Evolutionary conservation across 1,140 invertebrate species (phyloP), one percentile per base, ranked within the genome.

Genomic region (Sinonovacula constricta): DNA sequence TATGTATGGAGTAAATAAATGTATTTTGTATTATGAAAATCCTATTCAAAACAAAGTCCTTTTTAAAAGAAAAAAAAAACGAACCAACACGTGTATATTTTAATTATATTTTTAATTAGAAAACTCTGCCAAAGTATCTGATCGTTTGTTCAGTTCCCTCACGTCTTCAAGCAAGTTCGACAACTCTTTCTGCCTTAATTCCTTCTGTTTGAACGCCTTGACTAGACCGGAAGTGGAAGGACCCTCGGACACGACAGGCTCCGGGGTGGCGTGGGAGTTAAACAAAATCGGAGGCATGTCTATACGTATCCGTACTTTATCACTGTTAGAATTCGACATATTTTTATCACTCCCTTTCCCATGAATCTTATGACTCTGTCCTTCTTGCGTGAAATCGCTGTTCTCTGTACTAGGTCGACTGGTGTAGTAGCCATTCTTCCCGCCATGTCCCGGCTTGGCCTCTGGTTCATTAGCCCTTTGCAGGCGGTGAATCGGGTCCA

Each of bases 141-240:
- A 82, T 59, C 80, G 69, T 69, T 83, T 82, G 65, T 86, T 89
- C 2, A 89, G 67, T 59, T 89, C 87, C 56, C 81, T 83, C 3
- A 89, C 88, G 76, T 89, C 88, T 53, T 89, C 86, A 2, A 89
- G 39, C 0, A 89, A 77, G 63, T 88, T 87, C 30, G 82, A 79
- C 10, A 88, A 54, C 65, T 89, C 88, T 36, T 79, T 68, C 39
- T 86, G 76, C 22, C 86, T 68, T 22, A 87, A 45, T 75, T 89
- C 83, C 28, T 88, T 85, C 67, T 89, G 86, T 72, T 86, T 86
- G 60, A 83, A 79, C 3, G 84, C 79, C 60, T 87, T 87, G 12
- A 49, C 70, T 18, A 88, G 69, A 0, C 77, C 53, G 10, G 60
- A 31, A 3, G 54, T 26, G 14, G 54, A 30, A 5, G 59, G n/a